Base-by-base conservation (phyloP, 2,113 vertebrate species). In the Cyprinodon tularosa region DNA sequence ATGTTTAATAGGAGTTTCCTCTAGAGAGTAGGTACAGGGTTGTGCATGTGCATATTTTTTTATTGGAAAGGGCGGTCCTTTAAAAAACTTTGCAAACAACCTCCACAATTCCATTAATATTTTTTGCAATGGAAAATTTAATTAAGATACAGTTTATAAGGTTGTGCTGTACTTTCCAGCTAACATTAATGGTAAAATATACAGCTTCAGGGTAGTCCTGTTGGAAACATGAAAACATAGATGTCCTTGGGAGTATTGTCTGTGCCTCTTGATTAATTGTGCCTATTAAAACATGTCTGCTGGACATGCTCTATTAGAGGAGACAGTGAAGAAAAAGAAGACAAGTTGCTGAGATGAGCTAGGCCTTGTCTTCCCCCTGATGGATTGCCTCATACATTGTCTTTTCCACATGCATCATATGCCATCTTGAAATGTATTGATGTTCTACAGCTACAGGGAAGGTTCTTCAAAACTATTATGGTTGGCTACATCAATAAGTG, bases 241-340 rank as follows among this genome's bases (percentile, higher is more conserved):
- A 86, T 29, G 66, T 82, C 82, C 77, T 82, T 13, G 75, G 64
- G 66, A 68, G 68, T 72, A 1, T 39, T 73, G 78, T 77, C 78
- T 77, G 77, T 20, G 84, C 42, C 76, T 82, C 80, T 84, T 93
- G 93, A 92, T 92, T 89, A 92, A 94, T 93, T 88, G 78, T 60
- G 68, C 76, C 92, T 88, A 93, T 94, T 92, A 92, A 92, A 89
- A 67, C 37, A 84, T 62, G 84, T 91, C 89, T 83, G 88, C 83
- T 76, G 69, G 68, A 83, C 48, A 81, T 66, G 80, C 77, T 79
- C 59, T 22, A 86, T 62, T 69, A 80, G 82, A 72, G 67, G 78
- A 78, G 82, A 76, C 2, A 3, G 53, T 38, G 77, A 66, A 84
- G 80, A 81, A 59, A 3, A 80, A 40, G 77, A 66, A 84, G 80